Conservation (phyloP, 1,140 invertebrate genomes). For the Ericerus pela region DNA sequence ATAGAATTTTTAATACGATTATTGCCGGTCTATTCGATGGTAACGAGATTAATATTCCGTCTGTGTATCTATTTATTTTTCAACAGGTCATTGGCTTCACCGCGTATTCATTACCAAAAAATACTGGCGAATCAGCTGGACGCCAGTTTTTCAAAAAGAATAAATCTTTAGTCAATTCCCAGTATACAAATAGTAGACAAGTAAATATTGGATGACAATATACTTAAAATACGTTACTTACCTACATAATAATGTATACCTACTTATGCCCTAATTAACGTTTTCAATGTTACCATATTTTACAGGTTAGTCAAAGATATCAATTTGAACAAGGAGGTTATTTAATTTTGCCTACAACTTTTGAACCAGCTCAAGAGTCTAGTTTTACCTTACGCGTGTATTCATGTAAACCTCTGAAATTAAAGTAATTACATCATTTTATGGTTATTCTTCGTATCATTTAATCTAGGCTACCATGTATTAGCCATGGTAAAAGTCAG, state of each 20-base stretch:
- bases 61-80: conserved; percentile 11
- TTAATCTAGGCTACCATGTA: not conserved
- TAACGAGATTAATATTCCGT: conserved; percentile 1
- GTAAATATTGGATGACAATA: conserved; percentile 37
- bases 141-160: conserved; percentile 73
- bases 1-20: not conserved
- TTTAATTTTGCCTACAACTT: conserved; percentile 76
- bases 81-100: conserved; percentile 76
- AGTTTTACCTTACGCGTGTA: conserved; percentile 69
- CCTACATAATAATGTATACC: conserved; percentile 5
- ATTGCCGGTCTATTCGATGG: not conserved
- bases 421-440: conserved; percentile 38
- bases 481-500: not conserved
- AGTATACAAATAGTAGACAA: conserved; percentile 82
- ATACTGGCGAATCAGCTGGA: conserved; percentile 45
- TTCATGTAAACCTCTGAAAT: conserved; percentile 63
- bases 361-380: conserved; percentile 78
- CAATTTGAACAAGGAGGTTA: conserved; percentile 69
- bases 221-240: not conserved
- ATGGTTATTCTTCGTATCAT: not conserved
- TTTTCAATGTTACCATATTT: not conserved
- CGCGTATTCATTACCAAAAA: conserved; percentile 64
- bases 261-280: not conserved
- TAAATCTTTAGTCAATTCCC: conserved; percentile 74
- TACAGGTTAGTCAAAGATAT: conserved; percentile 45